Percentiles rank a stretch among this genome's conserved stretches.
These are phyloP conservation scores for Calameuta filiformis DNA, from an alignment of 2,888 invertebrate genomes.

Conservation along the genomic window DNA sequence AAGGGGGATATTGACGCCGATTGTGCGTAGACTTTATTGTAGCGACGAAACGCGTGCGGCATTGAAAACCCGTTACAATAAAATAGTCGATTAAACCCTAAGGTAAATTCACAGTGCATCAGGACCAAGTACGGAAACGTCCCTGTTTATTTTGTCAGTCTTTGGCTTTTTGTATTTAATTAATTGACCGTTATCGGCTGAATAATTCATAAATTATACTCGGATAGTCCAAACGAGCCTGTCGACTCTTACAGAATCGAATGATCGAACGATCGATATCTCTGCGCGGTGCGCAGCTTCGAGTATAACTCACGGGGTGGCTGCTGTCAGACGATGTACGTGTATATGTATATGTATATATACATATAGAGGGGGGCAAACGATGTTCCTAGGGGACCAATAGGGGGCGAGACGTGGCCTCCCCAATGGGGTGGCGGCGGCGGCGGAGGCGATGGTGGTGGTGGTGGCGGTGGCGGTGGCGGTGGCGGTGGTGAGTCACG, in stretches of 20 bases:
- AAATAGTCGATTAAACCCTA: background rate
- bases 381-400: conserved; percentile 20
- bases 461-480: conserved; percentile 4
- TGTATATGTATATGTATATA: too few species aligned
- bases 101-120: background rate
- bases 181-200: background rate
- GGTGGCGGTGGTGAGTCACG: conserved; percentile 48
- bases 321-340: background rate
- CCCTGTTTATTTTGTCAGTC: background rate
- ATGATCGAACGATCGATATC: background rate
- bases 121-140: background rate
- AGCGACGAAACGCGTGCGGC: background rate
- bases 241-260: background rate
- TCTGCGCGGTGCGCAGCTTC: background rate
- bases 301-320: conserved; percentile 7
- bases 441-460: conserved; percentile 7
- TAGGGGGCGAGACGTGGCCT: conserved; percentile 25
- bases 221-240: background rate
- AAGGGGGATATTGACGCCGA: background rate
- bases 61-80: background rate
- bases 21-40: background rate
- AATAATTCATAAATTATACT: background rate
- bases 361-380: background rate
- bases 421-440: conserved; percentile 32
- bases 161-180: background rate